A percentile compares a stretch with the other conserved stretches of the same genome.
phyloP scores from a whole-genome alignment of 2,113 vertebrate genomes.

The Trematocara macrostoma region DNA sequence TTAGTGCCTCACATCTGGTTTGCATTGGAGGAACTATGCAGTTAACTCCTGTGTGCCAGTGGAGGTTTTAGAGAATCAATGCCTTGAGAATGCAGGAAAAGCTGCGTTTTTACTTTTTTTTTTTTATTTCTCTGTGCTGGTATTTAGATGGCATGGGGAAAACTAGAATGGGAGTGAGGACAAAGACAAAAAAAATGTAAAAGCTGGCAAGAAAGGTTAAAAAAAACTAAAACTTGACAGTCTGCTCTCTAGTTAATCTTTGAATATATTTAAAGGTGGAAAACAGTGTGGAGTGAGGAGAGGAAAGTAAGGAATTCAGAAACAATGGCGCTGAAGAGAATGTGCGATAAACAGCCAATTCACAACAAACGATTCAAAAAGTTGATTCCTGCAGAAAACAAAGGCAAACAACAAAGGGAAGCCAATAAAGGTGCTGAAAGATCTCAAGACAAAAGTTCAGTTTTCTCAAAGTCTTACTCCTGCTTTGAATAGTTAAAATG shows the following conservation, averaged over 20 bases:
- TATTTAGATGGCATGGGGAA: conserved; percentile 47
- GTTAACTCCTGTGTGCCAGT: conserved; percentile 69
- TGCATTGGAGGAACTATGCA: conserved; percentile 76
- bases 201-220: neutral
- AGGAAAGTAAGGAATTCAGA: conserved; percentile 8
- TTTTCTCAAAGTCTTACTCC: neutral
- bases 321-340: neutral
- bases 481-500: neutral
- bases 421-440: neutral
- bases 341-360: neutral
- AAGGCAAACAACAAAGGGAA: neutral
- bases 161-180: conserved; percentile 28
- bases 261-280: neutral
- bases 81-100: conserved; percentile 59
- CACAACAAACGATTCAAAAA: neutral
- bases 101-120: conserved; percentile 37
- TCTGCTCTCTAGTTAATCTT: neutral
- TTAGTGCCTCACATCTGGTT: conserved; percentile 79
- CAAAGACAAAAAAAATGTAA: conserved; percentile 20
- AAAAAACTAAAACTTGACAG: neutral
- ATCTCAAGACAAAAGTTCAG: neutral
- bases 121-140: conserved; percentile 27
- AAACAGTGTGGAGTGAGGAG: neutral
- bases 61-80: conserved; percentile 65
- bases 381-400: neutral